Evolutionary conservation across 2,797 vertebrate species (phyloP), one percentile per base, ranked within the genome.

Genomic region (Hephaestus fuliginosus): DNA sequence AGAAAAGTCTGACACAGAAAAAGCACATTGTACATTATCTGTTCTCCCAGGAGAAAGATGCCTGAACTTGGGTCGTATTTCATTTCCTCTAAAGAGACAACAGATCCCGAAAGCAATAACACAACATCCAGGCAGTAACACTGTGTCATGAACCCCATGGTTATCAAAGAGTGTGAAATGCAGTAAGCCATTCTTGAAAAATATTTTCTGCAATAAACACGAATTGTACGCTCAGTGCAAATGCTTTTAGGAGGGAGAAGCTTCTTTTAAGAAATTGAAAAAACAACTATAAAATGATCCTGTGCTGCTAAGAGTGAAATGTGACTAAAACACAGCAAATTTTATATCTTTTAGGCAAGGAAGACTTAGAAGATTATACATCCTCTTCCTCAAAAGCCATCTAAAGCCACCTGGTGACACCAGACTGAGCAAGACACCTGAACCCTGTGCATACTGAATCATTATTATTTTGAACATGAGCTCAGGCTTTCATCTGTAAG

Each of bases 91-190:
- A 28, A 39, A 12, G 3, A 46, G 22, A 58, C 17, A 66, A 63
- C 36, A 12, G 1, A 51, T 44, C 9, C 13, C 10, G 43, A 5
- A 33, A 69, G 43, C 25, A 62, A 20, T 25, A 25, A 70, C 7
- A 51, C 11, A 0, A 4, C 22, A 41, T 17, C 4, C 7, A 20
- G 39, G 25, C 20, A 12, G 6, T 25, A 13, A 43, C 2, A 55
- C 20, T 58, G 25, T 48, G 18, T 22, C 3, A 52, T 14, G 18
- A 74, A 60, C 28, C 39, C 20, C 6, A 20, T 12, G 4, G n/a
- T 51, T 51, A 39, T 48, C 28, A 68, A 57, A 44, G 25, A 53
- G 48, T 62, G 41, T 62, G 30, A 74, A 46, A 52, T 39, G 39
- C 39, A 46, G 18, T 5, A 15, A 17, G 57, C 43, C 22, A 53